Evolutionary conservation across 2,888 invertebrate genomes (phyloP), one percentile per base, ranked within the genome.

Genomic region (Polymixis lichenea): DNA sequence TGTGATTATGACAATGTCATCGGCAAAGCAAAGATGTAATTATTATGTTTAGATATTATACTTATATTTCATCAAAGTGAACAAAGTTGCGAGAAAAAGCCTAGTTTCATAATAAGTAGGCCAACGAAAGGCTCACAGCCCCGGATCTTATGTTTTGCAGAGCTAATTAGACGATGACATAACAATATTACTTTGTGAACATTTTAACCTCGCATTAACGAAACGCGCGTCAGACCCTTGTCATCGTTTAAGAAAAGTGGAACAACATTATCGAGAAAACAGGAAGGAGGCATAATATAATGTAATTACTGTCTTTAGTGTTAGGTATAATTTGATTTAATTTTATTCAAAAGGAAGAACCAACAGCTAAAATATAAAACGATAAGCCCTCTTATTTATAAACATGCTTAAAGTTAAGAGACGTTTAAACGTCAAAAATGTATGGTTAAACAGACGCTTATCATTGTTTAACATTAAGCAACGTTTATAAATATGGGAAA

Each of bases 111-210:
- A 38, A 55, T 65, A 65, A 74, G 46, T 68, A 73, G 55, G 65
- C 65, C 55, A 55, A 49, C 49, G 28, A 51, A 64, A 68, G 32
- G 5, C 46, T 61, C 6, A 32, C 46, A 68, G 60, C 56, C 22
- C 49, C 51, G 53, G 32, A 32, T 79, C 61, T 75, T 65, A 60
- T 69, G 65, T 80, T 80, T 75, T 79, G 51, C 75, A 25, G 55
- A 51, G 65, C 69, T 80, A 80, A 80, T 80, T 75, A 80, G 69
- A 46, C 69, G 75, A 80, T 80, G 75, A 80, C 80, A 66, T 56
- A 69, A 80, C 80, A 65, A 38, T 74, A 80, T 80, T 80, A 80
- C 60, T 75, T 75, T 46, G 55, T 58, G 55, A 75, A 80, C 79
- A 73, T 78, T 78, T 78, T 67, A 80, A 75, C 69, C 65, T 69